Percentiles rank a stretch among this genome's conserved stretches.
These are phyloP conservation scores for Dioctria rufipes DNA, from an alignment of 2,888 invertebrate species.

Conservation along the genomic window DNA sequence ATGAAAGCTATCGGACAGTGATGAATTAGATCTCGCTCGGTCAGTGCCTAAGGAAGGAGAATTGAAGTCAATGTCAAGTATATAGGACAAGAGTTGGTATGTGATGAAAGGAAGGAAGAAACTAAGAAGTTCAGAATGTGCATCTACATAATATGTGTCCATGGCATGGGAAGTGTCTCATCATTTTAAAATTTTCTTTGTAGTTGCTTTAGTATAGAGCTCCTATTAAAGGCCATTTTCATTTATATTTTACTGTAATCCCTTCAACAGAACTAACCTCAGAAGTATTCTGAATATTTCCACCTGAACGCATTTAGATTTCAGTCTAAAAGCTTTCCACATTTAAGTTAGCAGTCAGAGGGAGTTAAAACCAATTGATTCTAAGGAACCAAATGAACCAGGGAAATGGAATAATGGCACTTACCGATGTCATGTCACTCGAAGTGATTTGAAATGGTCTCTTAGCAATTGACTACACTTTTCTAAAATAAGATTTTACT, in stretches of 20 bases:
- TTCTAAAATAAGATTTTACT: too few species aligned
- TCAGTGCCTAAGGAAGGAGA: not conserved
- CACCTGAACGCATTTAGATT: not conserved
- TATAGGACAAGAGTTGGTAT: not conserved
- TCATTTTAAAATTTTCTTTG: constrained; percentile 14
- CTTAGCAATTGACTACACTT: too few species aligned
- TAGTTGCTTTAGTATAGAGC: not conserved
- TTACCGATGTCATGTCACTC: too few species aligned
- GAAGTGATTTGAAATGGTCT: too few species aligned
- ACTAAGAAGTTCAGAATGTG: too few species aligned
- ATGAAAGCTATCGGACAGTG: constrained; percentile 50
- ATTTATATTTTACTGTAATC: constrained; percentile 5
- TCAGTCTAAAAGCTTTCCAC: not conserved
- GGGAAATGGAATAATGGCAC: too few species aligned
- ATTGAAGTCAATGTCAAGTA: constrained; percentile 20
- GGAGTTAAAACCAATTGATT: too few species aligned
- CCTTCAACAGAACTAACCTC: not conserved
- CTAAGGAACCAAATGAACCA: too few species aligned
- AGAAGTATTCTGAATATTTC: not conserved
- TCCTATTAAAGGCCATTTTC: constrained; percentile 1
- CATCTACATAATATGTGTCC: not conserved
- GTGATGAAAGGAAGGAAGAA: too few species aligned
- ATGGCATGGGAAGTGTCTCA: constrained; percentile 9
- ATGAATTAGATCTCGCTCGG: constrained; percentile 19
- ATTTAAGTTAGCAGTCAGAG: too few species aligned